These are phyloP conservation scores for Bergia puertoricense DNA, from an alignment of 92 coral and sea anemone genomes.

Conservation along the genomic window DNA sequence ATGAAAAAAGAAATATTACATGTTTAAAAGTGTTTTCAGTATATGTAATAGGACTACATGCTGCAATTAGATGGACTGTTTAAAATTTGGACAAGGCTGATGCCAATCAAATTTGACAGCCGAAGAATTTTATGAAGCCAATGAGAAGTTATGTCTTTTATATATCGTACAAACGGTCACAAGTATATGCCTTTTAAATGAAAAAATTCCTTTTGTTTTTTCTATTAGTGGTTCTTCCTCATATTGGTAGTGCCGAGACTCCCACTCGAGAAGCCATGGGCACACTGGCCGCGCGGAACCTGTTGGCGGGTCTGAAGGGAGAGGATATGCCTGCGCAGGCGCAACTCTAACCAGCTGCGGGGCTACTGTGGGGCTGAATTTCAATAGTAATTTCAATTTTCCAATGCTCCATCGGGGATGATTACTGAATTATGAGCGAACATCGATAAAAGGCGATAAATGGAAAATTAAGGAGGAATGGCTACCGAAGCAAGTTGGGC, in stretches of 20 bases:
- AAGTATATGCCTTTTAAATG: too few relatives aligned
- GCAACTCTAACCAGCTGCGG: conserved; percentile 17
- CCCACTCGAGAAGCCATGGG: conserved; percentile 57
- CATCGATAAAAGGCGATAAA: background rate
- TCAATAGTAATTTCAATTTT: too few relatives aligned
- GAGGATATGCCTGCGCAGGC: conserved; percentile 55
- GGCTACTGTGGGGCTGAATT: background rate
- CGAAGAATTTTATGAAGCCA: too few relatives aligned
- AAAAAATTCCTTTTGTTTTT: background rate
- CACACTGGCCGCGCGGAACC: conserved; percentile 54
- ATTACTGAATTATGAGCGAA: background rate
- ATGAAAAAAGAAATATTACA: too few relatives aligned
- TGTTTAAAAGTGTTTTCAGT: too few relatives aligned
- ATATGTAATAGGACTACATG: too few relatives aligned
- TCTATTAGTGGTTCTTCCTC: conserved; percentile 54
- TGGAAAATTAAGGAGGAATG: background rate
- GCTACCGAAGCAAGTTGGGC: background rate
- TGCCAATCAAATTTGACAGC: too few relatives aligned
- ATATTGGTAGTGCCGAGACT: conserved; percentile 60
- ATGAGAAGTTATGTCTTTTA: too few relatives aligned
- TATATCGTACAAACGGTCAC: background rate
- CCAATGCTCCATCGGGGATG: background rate
- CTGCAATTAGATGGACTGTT: too few relatives aligned
- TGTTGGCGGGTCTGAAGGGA: conserved; percentile 47
- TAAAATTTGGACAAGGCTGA: too few relatives aligned